Base-by-base conservation (phyloP, 2,797 vertebrate species). In the Schizothorax lantsangensis region DNA sequence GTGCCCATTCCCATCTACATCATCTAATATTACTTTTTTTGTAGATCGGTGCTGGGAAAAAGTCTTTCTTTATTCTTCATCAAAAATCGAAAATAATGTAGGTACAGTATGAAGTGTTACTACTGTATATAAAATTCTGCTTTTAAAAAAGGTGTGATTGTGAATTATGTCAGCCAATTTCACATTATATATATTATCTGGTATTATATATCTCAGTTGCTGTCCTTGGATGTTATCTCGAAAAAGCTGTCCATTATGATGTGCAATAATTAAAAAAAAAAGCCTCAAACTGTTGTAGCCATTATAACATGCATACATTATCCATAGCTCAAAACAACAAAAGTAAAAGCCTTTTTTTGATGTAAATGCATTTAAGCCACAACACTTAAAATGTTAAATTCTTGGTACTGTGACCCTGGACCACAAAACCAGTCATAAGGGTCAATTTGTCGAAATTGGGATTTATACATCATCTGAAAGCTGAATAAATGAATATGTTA, bases 111-210 rank as follows among this genome's bases (percentile, higher is more conserved):
- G 5, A 54, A 2, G 30, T 54, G 33, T 77, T 54, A 62, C 4
- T 43, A 19, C 36, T 62, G 36, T 79, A 62, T 26, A 79, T 79
- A 43, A 17, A 79, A 43, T 19, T 62, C 21, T 17, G 77, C 77
- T 79, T 79, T 79, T 79, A 62, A 62, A 79, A 26, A 6, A n/a
- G 36, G 6, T 14, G 2, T 79, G 36, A 43, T 40, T 59, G 12
- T 2, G 54, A 62, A 6, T 14, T 43, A 26, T 43, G 43, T 19
- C 36, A 79, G 54, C 12, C 5, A 64, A 0, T 15, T 30, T 14
- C 6, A 21, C 62, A 64, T 64, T 30, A 15, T 43, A 43, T 43
- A 43, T 30, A 64, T 30, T 30, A 15, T 26, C 11, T 62, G n/a
- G n/a, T 30, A 30, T 62, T 62, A 26, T 26, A 26, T 15, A 3